These are phyloP conservation scores for Macrophya alboannulata DNA, from an alignment of 2,888 invertebrate genomes.

Conservation along the genomic window DNA sequence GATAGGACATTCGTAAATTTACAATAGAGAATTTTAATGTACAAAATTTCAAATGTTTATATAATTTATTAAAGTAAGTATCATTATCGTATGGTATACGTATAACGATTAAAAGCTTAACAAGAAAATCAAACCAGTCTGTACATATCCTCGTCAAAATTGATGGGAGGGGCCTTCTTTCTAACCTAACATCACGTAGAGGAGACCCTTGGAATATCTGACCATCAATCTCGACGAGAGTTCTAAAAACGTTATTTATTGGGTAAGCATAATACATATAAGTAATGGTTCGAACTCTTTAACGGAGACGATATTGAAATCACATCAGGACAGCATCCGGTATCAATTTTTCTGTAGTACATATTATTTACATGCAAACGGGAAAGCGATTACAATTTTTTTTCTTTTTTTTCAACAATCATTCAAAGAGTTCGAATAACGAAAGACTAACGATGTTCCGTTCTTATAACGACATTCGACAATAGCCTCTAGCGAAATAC, in stretches of 20 bases:
- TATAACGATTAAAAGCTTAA: constrained; percentile 28
- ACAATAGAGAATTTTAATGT: constrained; percentile 23
- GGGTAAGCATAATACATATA: neutral
- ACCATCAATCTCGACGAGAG: constrained; percentile 11
- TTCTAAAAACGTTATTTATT: constrained; percentile 26
- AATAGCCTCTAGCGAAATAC: neutral
- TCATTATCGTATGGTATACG: neutral
- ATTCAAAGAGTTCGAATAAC: neutral
- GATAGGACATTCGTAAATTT: constrained; percentile 9
- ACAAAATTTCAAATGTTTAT: constrained; percentile 40
- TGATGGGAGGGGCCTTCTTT: constrained; percentile 22
- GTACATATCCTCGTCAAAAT: constrained; percentile 19
- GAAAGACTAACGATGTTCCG: neutral
- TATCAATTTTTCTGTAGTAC: constrained; percentile 5
- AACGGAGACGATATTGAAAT: neutral
- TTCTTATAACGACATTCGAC: neutral
- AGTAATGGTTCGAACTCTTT: neutral
- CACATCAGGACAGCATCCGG: neutral
- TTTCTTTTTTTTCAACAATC: neutral
- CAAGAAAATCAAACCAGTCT: constrained; percentile 40
- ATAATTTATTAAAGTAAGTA: constrained; percentile 36
- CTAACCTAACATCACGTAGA: constrained; percentile 9
- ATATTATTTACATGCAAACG: constrained; percentile 28
- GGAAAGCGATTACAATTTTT: neutral
- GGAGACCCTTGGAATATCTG: constrained; percentile 16